A percentile compares a stretch with the other conserved stretches of the same genome.
phyloP scores from a whole-genome alignment of 2,113 vertebrate genomes.

The Pagrus major region DNA sequence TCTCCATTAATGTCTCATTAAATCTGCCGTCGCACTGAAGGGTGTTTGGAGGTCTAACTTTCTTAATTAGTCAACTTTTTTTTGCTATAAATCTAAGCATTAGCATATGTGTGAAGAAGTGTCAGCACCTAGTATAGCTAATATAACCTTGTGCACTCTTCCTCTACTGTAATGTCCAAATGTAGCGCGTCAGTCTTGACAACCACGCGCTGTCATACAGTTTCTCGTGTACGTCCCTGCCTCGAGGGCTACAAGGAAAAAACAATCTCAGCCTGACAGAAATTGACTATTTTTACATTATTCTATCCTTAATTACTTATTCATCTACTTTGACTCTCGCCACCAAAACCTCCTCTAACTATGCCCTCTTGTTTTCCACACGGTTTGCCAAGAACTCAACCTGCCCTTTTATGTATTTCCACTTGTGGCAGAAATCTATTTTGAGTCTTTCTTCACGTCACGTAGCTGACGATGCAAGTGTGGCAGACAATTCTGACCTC shows the following conservation, averaged over 20 bases:
- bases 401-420: slow-evolving; percentile 48
- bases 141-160: slow-evolving; percentile 38
- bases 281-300: slow-evolving; percentile 53
- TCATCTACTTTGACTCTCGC: slow-evolving; percentile 57
- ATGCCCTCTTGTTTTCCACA: slow-evolving; percentile 68
- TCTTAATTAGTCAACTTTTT: slow-evolving; percentile 62
- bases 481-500: slow-evolving; percentile 41
- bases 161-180: slow-evolving; percentile 16
- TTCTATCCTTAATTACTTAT: slow-evolving; percentile 65
- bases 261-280: slow-evolving; percentile 38
- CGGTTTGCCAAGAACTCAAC: slow-evolving; percentile 60
- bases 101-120: slow-evolving; percentile 47
- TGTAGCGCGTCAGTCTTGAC: slow-evolving; percentile 18
- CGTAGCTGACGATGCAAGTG: slow-evolving; percentile 29
- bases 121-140: slow-evolving; percentile 45
- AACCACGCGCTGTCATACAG: slow-evolving; percentile 15
- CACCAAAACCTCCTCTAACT: slow-evolving; percentile 53
- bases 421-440: slow-evolving; percentile 48
- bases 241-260: slow-evolving; percentile 15
- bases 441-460: slow-evolving; percentile 32
- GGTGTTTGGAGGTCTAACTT: slow-evolving; percentile 68
- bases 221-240: slow-evolving; percentile 35
- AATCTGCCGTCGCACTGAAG: slow-evolving; percentile 62
- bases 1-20: slow-evolving; percentile 77
- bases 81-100: slow-evolving; percentile 39